A percentile compares a stretch with the other conserved stretches of the same genome.
phyloP scores from a whole-genome alignment of 2,888 invertebrate genomes.

The Thera obeliscata region DNA sequence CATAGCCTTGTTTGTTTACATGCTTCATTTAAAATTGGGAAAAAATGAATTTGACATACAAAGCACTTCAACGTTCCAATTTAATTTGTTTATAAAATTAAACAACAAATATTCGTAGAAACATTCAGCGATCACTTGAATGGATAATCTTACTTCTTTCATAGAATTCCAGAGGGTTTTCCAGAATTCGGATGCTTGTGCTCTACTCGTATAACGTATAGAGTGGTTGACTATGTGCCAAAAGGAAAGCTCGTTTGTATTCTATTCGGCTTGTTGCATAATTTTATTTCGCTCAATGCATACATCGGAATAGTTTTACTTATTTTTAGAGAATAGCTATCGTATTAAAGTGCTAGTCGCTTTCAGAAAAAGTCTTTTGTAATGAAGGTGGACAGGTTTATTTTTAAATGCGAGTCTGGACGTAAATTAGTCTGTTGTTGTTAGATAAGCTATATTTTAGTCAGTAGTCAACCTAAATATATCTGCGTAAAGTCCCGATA shows the following conservation, averaged over 20 bases:
- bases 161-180: not conserved
- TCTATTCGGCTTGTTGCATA: conserved; percentile 56
- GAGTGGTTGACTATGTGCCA: conserved; percentile 53
- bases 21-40: too few relatives aligned
- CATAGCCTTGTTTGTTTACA: too few relatives aligned
- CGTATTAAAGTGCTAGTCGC: conserved; percentile 11
- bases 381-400: conserved; percentile 15
- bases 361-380: conserved; percentile 15
- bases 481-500: too few relatives aligned
- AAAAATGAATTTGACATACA: too few relatives aligned
- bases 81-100: too few relatives aligned
- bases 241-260: conserved; percentile 47
- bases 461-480: too few relatives aligned
- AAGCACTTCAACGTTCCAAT: too few relatives aligned
- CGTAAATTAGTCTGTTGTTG: not conserved
- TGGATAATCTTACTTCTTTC: not conserved
- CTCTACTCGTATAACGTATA: conserved; percentile 34
- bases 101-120: too few relatives aligned
- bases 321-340: conserved; percentile 37
- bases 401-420: conserved; percentile 5
- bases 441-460: too few relatives aligned
- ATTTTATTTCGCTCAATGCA: conserved; percentile 51
- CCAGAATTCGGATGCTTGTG: conserved; percentile 22
- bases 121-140: too few relatives aligned
- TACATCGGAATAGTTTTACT: conserved; percentile 38